phyloP scores from a whole-genome alignment of 2,113 vertebrate species.

The Microcebus jonahi region DNA sequence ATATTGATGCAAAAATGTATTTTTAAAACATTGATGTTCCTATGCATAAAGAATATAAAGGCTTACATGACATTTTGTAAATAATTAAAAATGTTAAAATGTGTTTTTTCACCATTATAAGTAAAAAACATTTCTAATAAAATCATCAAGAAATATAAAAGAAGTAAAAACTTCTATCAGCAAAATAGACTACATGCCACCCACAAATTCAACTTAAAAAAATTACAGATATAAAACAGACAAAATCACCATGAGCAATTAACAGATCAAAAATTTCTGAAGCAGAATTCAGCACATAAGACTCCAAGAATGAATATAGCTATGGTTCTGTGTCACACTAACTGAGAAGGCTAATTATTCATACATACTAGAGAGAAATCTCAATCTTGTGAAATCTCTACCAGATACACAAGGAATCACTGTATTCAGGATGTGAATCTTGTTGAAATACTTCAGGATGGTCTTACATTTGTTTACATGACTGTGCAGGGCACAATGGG shows the following conservation, averaged over 20 bases:
- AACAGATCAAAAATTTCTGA: background rate
- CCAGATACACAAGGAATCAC: background rate
- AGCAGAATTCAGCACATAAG: background rate
- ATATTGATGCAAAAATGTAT: background rate
- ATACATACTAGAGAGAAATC: background rate
- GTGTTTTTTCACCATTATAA: background rate
- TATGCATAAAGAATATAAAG: background rate
- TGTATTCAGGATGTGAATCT: background rate
- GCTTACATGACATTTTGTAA: background rate
- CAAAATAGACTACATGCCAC: background rate
- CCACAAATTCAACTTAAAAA: background rate
- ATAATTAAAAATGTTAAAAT: background rate
- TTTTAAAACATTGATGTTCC: background rate
- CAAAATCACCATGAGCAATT: background rate
- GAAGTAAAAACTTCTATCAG: background rate
- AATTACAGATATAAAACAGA: background rate
- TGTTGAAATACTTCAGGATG: background rate
- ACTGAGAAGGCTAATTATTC: background rate
- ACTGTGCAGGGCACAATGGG: rapidly evolving
- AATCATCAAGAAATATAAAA: background rate
- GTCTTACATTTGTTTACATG: background rate
- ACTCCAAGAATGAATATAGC: background rate
- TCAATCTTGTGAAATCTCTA: background rate
- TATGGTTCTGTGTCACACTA: background rate
- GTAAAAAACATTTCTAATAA: background rate